Conservation (phyloP, 2,888 invertebrate genomes). For the Beris morrisii region DNA sequence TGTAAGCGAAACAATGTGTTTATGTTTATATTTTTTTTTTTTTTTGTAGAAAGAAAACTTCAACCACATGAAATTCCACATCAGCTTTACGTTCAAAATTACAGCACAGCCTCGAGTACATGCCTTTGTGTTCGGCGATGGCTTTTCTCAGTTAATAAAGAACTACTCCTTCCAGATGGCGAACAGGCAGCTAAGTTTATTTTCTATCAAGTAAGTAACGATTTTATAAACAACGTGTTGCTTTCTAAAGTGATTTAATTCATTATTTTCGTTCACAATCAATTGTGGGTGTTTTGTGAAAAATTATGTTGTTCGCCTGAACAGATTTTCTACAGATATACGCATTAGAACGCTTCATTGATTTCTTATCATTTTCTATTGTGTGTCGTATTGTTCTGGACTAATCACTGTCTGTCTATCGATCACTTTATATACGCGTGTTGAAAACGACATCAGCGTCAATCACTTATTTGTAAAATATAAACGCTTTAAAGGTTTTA, state of each 20-base stretch:
- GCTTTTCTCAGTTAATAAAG: constrained; percentile 76
- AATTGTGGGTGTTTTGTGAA: background rate
- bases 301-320: background rate
- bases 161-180: constrained; percentile 68
- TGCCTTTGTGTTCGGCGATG: constrained; percentile 88
- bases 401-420: no score
- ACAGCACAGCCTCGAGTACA: constrained; percentile 94
- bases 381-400: no score
- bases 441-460: no score
- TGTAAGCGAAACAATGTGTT: background rate
- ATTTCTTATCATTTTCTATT: no score
- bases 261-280: background rate
- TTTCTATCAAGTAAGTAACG: constrained; percentile 74
- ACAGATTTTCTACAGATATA: background rate
- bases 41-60: constrained; percentile 75
- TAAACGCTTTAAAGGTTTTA: no score
- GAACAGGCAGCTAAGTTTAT: constrained; percentile 79
- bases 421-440: no score
- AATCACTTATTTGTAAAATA: no score
- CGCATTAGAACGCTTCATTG: no score
- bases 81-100: constrained; percentile 97
- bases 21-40: background rate
- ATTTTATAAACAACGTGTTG: background rate
- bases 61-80: constrained; percentile 94
- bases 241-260: no score